A percentile compares a stretch with the other conserved stretches of the same genome.
Evolutionary conservation across 2,113 vertebrate species (phyloP).

Genomic region (Puffinus mauretanicus): DNA sequence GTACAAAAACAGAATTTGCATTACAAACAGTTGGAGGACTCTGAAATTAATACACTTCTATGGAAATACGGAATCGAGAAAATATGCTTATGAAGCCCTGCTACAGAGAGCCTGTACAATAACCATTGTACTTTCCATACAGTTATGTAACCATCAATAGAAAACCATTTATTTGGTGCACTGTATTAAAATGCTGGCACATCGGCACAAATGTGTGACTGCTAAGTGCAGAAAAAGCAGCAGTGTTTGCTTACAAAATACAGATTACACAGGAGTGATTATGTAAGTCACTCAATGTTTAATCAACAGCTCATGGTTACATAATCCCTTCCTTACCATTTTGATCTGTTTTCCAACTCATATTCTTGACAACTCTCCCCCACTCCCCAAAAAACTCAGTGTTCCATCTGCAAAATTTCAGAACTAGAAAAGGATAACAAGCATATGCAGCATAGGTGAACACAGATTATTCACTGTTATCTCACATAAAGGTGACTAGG

Average conservation of each 20-base stretch:
- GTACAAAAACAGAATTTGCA: not conserved
- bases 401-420: not conserved
- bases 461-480: not conserved
- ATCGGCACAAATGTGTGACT: not conserved
- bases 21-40: not conserved
- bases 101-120: not conserved
- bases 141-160: not conserved
- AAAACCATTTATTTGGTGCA: not conserved
- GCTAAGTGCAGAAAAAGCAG: not conserved
- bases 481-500: not conserved
- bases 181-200: not conserved
- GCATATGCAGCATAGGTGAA: not conserved
- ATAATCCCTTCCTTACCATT: not conserved
- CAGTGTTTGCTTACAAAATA: not conserved
- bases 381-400: not conserved
- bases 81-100: not conserved
- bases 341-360: not conserved
- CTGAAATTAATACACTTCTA: not conserved
- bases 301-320: not conserved
- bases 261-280: not conserved
- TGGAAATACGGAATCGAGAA: not conserved
- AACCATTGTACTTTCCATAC: not conserved
- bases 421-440: not conserved
- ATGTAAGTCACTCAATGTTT: not conserved
- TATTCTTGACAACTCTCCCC: not conserved